Conservation (phyloP, 2,888 invertebrate species). For the Parasteatoda lunata region DNA sequence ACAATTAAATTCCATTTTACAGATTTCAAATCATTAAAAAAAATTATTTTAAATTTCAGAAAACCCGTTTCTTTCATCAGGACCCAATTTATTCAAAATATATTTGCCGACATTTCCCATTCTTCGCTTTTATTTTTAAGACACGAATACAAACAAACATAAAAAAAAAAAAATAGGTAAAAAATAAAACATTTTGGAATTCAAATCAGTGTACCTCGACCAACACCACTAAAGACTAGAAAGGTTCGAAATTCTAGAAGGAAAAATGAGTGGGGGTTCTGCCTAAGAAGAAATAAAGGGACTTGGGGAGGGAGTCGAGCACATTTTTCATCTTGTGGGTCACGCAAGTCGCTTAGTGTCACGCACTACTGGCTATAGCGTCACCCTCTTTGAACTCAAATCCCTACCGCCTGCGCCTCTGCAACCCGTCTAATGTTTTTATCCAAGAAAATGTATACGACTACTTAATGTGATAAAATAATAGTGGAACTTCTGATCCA, state of each 20-base stretch:
- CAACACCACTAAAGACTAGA: constrained; percentile 27
- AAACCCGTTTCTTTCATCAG: background rate
- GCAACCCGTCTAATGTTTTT: too few relatives aligned
- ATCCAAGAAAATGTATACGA: too few relatives aligned
- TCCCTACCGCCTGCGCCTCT: background rate
- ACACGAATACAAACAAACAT: background rate
- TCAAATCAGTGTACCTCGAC: constrained; percentile 15
- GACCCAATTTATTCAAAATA: background rate
- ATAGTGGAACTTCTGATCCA: too few relatives aligned
- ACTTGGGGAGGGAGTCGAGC: constrained; percentile 10
- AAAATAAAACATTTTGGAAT: background rate
- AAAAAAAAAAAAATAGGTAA: background rate
- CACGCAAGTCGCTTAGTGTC: constrained; percentile 54
- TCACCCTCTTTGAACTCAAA: constrained; percentile 27
- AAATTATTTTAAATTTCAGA: background rate
- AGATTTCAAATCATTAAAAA: too few relatives aligned
- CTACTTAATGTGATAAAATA: too few relatives aligned
- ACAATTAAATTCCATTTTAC: too few relatives aligned
- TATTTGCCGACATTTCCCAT: background rate
- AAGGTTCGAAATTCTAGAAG: constrained; percentile 22
- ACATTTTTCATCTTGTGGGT: constrained; percentile 58
- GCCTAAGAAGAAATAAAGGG: constrained; percentile 28
- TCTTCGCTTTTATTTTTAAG: background rate
- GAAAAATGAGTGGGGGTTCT: constrained; percentile 53
- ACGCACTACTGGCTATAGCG: constrained; percentile 50